Evolutionary conservation across 2,113 vertebrate species (phyloP).

Genomic region (Cygnus buccinator): DNA sequence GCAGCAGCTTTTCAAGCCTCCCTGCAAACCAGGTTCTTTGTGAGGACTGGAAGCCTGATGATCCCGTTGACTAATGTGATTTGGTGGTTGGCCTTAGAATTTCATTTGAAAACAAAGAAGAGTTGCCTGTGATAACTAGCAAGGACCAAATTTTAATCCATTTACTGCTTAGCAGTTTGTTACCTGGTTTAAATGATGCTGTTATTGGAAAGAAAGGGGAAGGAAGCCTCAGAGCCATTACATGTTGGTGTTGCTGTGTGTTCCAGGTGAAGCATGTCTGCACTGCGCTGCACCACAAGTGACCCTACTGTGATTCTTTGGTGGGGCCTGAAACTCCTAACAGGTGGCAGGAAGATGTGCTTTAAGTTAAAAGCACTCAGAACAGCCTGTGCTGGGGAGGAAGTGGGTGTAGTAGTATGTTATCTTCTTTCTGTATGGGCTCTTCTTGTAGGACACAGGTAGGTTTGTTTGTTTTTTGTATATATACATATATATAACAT

Average conservation of each 20-base stretch:
- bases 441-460: neutral
- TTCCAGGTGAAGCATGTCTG: neutral
- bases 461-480: too few relatives aligned
- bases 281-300: neutral
- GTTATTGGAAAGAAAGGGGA: neutral
- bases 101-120: neutral
- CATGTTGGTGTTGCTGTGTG: neutral
- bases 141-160: neutral
- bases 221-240: neutral
- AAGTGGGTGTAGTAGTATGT: neutral
- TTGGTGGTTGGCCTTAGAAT: neutral
- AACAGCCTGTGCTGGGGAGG: neutral
- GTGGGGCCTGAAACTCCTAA: neutral
- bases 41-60: neutral
- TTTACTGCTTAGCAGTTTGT: neutral
- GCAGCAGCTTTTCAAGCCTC: neutral
- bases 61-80: neutral
- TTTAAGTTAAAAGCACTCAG: neutral
- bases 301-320: neutral
- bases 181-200: neutral
- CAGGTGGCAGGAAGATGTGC: neutral
- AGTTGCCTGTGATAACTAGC: neutral
- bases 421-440: neutral
- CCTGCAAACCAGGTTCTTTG: neutral
- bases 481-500: too few relatives aligned